Conservation (phyloP, 2,888 invertebrate species). For the Drosophila subsilvestris region DNA sequence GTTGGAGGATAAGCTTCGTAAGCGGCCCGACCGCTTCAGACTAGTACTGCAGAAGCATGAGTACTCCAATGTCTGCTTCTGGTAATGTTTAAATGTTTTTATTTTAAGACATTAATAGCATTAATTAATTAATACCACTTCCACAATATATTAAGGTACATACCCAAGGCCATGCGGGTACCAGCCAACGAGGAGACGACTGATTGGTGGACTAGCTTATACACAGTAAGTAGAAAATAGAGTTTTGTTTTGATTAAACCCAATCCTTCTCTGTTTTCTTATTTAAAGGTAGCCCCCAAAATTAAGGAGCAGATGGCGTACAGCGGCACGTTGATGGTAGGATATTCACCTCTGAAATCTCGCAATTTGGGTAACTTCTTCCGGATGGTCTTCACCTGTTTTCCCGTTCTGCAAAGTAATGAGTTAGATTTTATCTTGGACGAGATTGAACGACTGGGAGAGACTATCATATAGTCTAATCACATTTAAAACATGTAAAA, state of each 20-base stretch:
- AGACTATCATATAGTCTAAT: slow-evolving; percentile 31
- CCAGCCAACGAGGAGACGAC: slow-evolving; percentile 77
- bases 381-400: slow-evolving; percentile 90
- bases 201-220: slow-evolving; percentile 85
- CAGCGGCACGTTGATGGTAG: slow-evolving; percentile 89
- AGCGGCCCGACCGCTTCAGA: slow-evolving; percentile 86
- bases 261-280: no score
- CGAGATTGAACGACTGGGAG: slow-evolving; percentile 87
- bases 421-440: slow-evolving; percentile 88
- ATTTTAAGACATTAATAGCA: no score
- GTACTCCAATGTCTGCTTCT: slow-evolving; percentile 95
- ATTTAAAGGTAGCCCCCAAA: slow-evolving; percentile 86
- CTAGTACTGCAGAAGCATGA: slow-evolving; percentile 87
- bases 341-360: slow-evolving; percentile 88
- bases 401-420: slow-evolving; percentile 86
- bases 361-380: slow-evolving; percentile 90
- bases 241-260: background rate
- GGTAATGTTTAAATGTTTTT: no score
- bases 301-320: slow-evolving; percentile 89
- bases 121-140: no score
- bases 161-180: slow-evolving; percentile 86
- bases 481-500: no score
- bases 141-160: no score
- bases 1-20: slow-evolving; percentile 85
- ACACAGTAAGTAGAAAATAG: slow-evolving; percentile 74